Conservation (phyloP, 2,797 vertebrate species). For the Hippocampus kuda region DNA sequence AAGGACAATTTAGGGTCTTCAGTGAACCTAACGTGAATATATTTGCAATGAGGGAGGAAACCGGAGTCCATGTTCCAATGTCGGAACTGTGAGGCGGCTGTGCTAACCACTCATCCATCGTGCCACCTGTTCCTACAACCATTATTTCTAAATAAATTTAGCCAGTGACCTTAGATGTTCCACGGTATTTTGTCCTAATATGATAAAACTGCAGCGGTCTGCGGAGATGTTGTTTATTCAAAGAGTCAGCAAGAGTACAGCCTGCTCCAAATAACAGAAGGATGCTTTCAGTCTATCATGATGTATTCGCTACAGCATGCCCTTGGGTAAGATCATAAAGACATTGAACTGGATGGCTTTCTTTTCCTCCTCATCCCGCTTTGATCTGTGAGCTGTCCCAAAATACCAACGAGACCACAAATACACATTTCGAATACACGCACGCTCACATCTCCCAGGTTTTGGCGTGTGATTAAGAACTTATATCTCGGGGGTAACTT, state of each 20-base stretch:
- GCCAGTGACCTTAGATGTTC: background rate
- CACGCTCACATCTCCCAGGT: background rate
- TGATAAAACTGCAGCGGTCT: background rate
- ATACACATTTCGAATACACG: background rate
- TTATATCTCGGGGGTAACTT: conserved; percentile 1
- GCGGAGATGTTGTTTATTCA: background rate
- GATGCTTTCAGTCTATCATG: conserved; percentile 3
- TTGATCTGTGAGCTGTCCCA: conserved; percentile 1
- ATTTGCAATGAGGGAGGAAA: too few relatives aligned
- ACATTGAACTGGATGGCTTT: conserved; percentile 6
- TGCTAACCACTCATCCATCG: background rate
- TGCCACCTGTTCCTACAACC: too few relatives aligned
- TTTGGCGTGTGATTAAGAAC: background rate
- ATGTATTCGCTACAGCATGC: background rate
- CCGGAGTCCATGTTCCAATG: too few relatives aligned
- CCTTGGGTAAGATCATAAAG: conserved; percentile 7
- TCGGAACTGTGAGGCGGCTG: too few relatives aligned
- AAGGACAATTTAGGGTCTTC: background rate
- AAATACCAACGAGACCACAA: conserved; percentile 4
- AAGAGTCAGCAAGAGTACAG: background rate
- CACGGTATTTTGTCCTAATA: background rate
- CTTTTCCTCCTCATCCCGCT: conserved; percentile 4
- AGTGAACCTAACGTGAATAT: too few relatives aligned
- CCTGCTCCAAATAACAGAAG: background rate
- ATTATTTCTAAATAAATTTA: background rate